A percentile compares a stretch with the other conserved stretches of the same genome.
Evolutionary conservation across 2,113 vertebrate genomes (phyloP).

Genomic region (Phoenicopterus ruber): DNA sequence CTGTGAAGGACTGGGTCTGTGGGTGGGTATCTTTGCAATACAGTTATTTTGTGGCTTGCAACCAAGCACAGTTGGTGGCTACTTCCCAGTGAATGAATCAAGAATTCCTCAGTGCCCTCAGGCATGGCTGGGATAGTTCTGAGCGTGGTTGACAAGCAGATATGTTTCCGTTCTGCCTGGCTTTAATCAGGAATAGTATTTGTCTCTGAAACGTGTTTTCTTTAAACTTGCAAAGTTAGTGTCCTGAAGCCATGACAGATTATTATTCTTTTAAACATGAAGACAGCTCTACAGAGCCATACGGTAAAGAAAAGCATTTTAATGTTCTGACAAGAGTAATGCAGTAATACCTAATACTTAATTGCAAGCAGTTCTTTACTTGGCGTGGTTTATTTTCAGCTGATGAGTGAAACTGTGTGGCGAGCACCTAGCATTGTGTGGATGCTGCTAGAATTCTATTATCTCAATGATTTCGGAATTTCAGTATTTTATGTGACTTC

Average conservation of each 20-base stretch:
- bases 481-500: slow-evolving; percentile 42
- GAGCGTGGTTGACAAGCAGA: neutral
- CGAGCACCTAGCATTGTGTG: neutral
- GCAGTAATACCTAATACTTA: neutral
- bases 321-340: neutral
- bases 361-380: neutral
- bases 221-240: neutral
- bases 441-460: slow-evolving; percentile 40
- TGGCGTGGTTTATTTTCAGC: neutral
- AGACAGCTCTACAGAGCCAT: neutral
- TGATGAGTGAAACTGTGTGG: slow-evolving; percentile 7
- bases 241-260: neutral
- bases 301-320: neutral
- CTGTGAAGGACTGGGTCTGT: neutral
- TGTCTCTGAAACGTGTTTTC: neutral
- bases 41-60: neutral
- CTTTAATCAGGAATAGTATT: neutral
- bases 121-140: neutral
- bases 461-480: slow-evolving; percentile 1
- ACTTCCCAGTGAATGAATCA: neutral
- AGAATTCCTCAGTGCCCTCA: slow-evolving; percentile 8
- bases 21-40: neutral
- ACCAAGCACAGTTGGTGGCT: neutral
- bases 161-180: neutral
- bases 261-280: neutral